These are phyloP conservation scores for Phoebastria nigripes DNA, from an alignment of 2,797 vertebrate genomes.

Conservation along the genomic window DNA sequence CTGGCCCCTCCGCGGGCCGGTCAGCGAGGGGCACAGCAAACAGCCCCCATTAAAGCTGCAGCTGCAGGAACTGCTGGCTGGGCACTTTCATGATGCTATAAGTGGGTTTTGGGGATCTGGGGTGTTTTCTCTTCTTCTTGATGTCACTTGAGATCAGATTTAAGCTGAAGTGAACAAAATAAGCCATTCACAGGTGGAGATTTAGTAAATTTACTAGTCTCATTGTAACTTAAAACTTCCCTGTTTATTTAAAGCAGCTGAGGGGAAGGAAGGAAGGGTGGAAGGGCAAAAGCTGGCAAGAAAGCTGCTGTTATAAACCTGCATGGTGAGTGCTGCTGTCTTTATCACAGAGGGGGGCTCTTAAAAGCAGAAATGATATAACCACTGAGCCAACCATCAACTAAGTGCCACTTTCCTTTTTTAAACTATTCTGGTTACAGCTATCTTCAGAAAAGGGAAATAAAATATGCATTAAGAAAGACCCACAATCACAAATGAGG, in stretches of 20 bases:
- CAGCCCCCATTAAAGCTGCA: background rate
- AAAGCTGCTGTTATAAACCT: conserved; percentile 2
- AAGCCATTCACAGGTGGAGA: background rate
- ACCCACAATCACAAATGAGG: background rate
- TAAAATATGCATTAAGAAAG: conserved; percentile 26
- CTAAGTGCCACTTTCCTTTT: conserved; percentile 9
- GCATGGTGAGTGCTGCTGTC: background rate
- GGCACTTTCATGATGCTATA: background rate
- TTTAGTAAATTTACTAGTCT: background rate
- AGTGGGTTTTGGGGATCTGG: background rate
- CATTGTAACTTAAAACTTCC: background rate
- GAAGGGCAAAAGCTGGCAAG: conserved; percentile 8
- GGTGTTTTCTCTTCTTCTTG: background rate
- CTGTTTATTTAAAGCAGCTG: conserved; percentile 29
- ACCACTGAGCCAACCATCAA: background rate
- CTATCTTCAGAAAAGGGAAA: conserved; percentile 28
- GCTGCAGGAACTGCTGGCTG: background rate
- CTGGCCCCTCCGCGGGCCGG: background rate
- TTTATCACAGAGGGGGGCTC: background rate
- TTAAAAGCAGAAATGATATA: conserved; percentile 23
- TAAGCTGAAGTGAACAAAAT: background rate
- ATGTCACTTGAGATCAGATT: conserved; percentile 1
- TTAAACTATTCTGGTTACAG: background rate
- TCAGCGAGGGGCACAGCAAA: background rate
- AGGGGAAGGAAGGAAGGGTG: conserved; percentile 26